A percentile compares a stretch with the other conserved stretches of the same genome.
Conservation (phyloP, 2,888 invertebrate genomes). For the Pherbina coryleti region DNA sequence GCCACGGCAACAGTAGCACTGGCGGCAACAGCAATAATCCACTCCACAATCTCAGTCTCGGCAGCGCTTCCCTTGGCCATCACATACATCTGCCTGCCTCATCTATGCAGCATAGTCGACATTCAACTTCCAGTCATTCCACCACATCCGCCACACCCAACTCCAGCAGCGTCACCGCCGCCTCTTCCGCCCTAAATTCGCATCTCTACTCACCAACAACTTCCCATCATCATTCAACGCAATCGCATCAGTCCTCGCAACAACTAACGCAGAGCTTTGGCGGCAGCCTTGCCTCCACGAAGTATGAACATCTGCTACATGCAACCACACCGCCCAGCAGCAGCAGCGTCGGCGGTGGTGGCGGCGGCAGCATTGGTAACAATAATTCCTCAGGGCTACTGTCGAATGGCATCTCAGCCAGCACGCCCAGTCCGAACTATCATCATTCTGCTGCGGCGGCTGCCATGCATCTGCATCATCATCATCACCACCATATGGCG, state of each 20-base stretch:
- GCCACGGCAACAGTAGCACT: constrained; percentile 39
- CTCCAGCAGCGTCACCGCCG: constrained; percentile 17
- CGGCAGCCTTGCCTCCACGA: constrained; percentile 52
- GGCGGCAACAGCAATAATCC: constrained; percentile 44
- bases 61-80: constrained; percentile 49
- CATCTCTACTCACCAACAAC: constrained; percentile 60
- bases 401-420: constrained; percentile 56
- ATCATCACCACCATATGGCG: constrained; percentile 46
- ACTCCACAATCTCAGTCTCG: constrained; percentile 52
- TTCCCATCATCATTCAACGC: constrained; percentile 44
- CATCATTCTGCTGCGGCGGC: constrained; percentile 56
- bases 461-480: constrained; percentile 48
- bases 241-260: constrained; percentile 51
- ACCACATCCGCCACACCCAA: constrained; percentile 35
- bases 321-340: constrained; percentile 41
- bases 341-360: too few species aligned
- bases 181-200: constrained; percentile 43
- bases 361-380: constrained; percentile 45
- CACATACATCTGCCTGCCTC: constrained; percentile 54
- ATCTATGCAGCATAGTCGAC: constrained; percentile 48
- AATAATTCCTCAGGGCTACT: constrained; percentile 39
- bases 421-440: constrained; percentile 65
- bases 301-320: constrained; percentile 60
- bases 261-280: constrained; percentile 39
- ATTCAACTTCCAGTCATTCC: constrained; percentile 51